These are phyloP conservation scores for Perodicticus potto DNA, from an alignment of 2,797 vertebrate genomes.

Conservation along the genomic window DNA sequence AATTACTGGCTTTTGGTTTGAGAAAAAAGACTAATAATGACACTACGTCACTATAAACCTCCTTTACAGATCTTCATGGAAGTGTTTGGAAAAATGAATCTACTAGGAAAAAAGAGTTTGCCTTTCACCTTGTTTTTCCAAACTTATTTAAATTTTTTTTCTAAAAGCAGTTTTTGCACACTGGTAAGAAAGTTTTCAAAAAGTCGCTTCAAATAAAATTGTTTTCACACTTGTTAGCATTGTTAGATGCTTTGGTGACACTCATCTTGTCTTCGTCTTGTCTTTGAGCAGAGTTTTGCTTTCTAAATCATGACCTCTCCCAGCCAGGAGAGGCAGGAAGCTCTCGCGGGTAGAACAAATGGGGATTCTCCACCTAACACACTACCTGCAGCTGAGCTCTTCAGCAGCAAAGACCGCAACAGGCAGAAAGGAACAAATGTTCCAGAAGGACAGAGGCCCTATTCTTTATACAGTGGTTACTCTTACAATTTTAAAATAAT, in stretches of 20 bases:
- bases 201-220: constrained; percentile 33
- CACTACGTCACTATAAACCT: not conserved
- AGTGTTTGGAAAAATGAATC: constrained; percentile 22
- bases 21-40: not conserved
- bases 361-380: accelerated
- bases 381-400: accelerated
- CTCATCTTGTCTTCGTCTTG: not conserved
- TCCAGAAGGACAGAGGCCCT: not conserved
- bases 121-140: constrained; percentile 15
- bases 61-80: constrained; percentile 16
- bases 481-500: not conserved
- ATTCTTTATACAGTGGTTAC: not conserved
- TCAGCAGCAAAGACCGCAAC: not conserved
- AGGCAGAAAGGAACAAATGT: not conserved
- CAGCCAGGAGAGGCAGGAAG: not conserved
- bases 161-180: not conserved
- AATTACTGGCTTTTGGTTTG: not conserved
- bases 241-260: not conserved
- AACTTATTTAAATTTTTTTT: not conserved
- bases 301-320: not conserved
- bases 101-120: constrained; percentile 24
- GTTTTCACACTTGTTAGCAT: not conserved
- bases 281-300: not conserved
- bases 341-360: not conserved
- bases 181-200: not conserved